Evolutionary conservation across 2,113 vertebrate genomes (phyloP), one percentile per base, ranked within the genome.

Genomic region (Apistogramma diplotaenia): DNA sequence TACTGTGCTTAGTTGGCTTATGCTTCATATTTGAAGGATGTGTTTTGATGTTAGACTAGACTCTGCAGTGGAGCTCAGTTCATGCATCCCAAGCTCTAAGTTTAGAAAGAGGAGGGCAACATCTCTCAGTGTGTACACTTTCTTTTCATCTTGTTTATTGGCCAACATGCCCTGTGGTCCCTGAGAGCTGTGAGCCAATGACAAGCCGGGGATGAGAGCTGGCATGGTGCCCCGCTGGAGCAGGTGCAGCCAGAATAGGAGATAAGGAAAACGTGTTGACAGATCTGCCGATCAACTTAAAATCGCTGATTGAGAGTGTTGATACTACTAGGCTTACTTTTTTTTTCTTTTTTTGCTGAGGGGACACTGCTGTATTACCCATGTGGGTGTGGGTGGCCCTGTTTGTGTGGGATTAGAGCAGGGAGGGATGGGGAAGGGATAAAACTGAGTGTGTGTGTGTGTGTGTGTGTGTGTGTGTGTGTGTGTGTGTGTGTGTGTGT

Each of bases 171-270:
- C 57, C 73, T 2, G 73, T 76, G 87, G 83, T 78, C 82, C 25
- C 79, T 29, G 59, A 21, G 60, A 56, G 72, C 74, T 53, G 59
- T 12, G 75, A 51, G 84, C 87, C 92, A 86, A 85, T 90, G 78
- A 56, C 16, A 70, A 75, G 53, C 16, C 37, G 0, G 61, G 53
- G 79, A 82, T 60, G 71, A 55, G 83, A 85, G 77, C 80, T 93
- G 92, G 91, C 91, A 87, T 10, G 0, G 55, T 53, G 85, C 91
- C 90, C 76, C 3, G 1, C 35, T 5, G 84, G 74, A 93, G 93
- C 93, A 94, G 93, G 93, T 94, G 93, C 90, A 91, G 82, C 86
- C 74, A 71, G 76, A 79, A 49, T 9, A 59, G 54, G 49, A 87
- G 89, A 93, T 92, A 92, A 89, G 71, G 67, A 60, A 62, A 57